Base-by-base conservation (phyloP, 1,140 invertebrate genomes). In the Andricus grossulariae region DNA sequence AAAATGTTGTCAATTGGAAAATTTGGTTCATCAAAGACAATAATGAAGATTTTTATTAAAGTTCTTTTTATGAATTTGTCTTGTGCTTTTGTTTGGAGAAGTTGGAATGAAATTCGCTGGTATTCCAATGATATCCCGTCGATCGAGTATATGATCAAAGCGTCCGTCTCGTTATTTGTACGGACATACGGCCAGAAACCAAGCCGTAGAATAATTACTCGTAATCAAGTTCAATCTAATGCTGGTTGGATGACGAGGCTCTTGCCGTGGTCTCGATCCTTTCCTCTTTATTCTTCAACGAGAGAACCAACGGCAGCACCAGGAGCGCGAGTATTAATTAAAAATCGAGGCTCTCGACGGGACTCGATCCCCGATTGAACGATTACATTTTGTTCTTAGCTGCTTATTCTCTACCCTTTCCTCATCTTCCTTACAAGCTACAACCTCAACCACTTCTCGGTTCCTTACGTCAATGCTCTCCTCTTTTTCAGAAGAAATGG, bases 191-290 rank as follows among this genome's bases (percentile, higher is more conserved):
- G 73, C 57, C 84, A 84, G 80, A 84, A 84, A 85, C 82, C 77
- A 82, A 85, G 81, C 80, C 83, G 82, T 77, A 82, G 85, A 90
- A 89, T 90, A 89, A 91, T 91, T 90, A 90, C 87, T 89, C 84
- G 85, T 88, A 90, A 90, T 90, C 89, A 88, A 88, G 86, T 82
- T 88, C 87, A 86, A 91, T 91, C 89, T 91, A 90, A 90, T 89
- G 86, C 85, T 82, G 82, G 85, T 78, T 84, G 85, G 83, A 91
- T 91, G 90, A 91, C 89, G 85, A 82, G 76, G 86, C 87, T 81
- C 74, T 83, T 77, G 71, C 54, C 39, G 71, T 39, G 8, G 60
- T 50, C 12, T 39, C 15, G 25, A 66, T 66, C 57, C 16, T 60
- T 60, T 60, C 57, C 39, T 60, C 25, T 60, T 32, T 32, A 21